These are phyloP conservation scores for Podargus strigoides DNA, from an alignment of 2,797 vertebrate species.

Conservation along the genomic window DNA sequence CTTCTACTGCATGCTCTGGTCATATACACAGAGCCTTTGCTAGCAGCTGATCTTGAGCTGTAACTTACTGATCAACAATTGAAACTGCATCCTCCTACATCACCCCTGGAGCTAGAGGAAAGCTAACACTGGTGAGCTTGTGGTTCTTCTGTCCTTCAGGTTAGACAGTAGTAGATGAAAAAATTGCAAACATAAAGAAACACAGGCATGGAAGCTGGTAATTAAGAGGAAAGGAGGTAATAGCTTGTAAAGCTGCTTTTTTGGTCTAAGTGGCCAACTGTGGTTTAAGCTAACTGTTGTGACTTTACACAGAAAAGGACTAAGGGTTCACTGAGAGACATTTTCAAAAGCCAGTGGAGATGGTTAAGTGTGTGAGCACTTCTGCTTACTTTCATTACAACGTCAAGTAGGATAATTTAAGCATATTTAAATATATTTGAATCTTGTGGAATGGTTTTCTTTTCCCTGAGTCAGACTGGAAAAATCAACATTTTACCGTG, in stretches of 20 bases:
- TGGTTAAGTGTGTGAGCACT: not conserved
- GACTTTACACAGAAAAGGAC: not conserved
- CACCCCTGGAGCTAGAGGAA: not conserved
- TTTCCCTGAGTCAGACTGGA: not conserved
- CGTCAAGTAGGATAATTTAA: not conserved
- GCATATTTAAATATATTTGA: not conserved
- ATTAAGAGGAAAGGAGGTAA: not conserved
- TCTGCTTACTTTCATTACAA: not conserved
- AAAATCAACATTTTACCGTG: not conserved
- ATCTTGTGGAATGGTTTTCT: not conserved
- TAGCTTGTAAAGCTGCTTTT: not conserved
- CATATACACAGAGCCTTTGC: not conserved
- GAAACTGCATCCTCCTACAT: not conserved
- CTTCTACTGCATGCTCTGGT: not conserved
- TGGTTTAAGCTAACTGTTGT: not conserved
- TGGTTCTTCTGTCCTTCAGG: not conserved
- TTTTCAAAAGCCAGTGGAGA: not conserved
- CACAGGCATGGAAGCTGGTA: rapidly evolving
- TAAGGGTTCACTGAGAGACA: not conserved
- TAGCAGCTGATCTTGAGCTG: not conserved
- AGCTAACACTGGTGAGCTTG: not conserved
- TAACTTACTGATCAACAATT: not conserved
- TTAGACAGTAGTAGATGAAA: not conserved
- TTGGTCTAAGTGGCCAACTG: not conserved
- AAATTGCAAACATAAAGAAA: not conserved